phyloP scores from a whole-genome alignment of 2,888 invertebrate species.

The Sialis lutaria region DNA sequence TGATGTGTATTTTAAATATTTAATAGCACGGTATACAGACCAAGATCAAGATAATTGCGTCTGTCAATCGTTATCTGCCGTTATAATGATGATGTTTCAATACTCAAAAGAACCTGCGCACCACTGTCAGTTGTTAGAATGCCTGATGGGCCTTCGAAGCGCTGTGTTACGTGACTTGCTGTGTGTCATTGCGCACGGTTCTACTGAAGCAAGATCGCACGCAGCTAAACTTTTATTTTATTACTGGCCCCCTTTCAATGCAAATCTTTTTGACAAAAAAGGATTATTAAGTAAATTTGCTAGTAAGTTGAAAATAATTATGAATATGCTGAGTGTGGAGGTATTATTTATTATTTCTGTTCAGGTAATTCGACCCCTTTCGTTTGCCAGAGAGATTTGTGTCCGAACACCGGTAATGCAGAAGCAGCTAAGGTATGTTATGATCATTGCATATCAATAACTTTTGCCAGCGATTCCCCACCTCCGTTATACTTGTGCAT shows the following conservation, averaged over 20 bases:
- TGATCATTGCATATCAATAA: slow-evolving; percentile 81
- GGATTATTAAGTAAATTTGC: slow-evolving; percentile 75
- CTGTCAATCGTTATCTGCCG: slow-evolving; percentile 75
- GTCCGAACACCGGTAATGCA: slow-evolving; percentile 70
- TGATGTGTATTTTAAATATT: slow-evolving; percentile 3
- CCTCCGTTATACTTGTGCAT: slow-evolving; percentile 93
- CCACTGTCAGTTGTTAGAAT: slow-evolving; percentile 92
- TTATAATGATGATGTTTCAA: slow-evolving; percentile 95
- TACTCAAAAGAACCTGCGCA: slow-evolving; percentile 89
- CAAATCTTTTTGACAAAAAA: slow-evolving; percentile 78
- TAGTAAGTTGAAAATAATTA: slow-evolving; percentile 33
- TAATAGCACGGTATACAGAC: slow-evolving; percentile 50
- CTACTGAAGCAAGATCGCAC: slow-evolving; percentile 80
- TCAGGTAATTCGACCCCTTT: slow-evolving; percentile 60
- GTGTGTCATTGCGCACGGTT: slow-evolving; percentile 92
- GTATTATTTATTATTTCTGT: slow-evolving; percentile 8
- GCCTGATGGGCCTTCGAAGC: slow-evolving; percentile 85
- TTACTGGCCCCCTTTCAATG: slow-evolving; percentile 97
- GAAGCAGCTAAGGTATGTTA: slow-evolving; percentile 88
- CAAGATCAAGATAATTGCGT: slow-evolving; percentile 61
- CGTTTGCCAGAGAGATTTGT: slow-evolving; percentile 80
- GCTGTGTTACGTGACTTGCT: slow-evolving; percentile 84
- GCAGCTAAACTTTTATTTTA: slow-evolving; percentile 95
- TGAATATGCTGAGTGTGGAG: background rate
- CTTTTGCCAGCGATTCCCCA: slow-evolving; percentile 69